Base-by-base conservation (phyloP, 2,797 vertebrate species). In the Onychomys torridus region DNA sequence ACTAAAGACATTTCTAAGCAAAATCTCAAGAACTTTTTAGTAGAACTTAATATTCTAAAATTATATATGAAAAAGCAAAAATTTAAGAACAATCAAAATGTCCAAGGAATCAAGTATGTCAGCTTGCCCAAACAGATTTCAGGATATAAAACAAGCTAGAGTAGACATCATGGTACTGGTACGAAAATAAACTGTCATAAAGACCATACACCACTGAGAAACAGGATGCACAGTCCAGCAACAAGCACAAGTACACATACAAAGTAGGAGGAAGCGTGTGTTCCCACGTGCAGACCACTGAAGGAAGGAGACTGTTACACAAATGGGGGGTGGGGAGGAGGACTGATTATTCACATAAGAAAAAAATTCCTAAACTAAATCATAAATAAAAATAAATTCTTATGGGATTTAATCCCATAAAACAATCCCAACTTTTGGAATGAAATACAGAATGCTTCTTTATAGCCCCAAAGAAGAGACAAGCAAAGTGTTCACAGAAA, bases 31-130 rank as follows among this genome's bases (percentile, higher is more conserved):
- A 59, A 75, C 37, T 81, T 27, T 86, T 87, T 81, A 27, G 12
- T 77, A 63, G 57, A 87, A 55, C 29, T 23, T 61, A 69, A 55
- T 16, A 87, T 87, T 63, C 65, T 88, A 55, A 93, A 86, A 78
- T 94, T 90, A n/a, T 55, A 90, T n/a, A 69, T 69, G 5, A 76
- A 52, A 94, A 92, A 90, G 32, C n/a, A 43, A 89, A 91, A 89
- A 37, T 12, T 19, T 3, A 75, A 71, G 29, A 86, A 57, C 37
- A 63, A 63, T 46, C 57, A 82, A 91, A 91, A 87, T 49, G 37
- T 8, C 63, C 55, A 96, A 71, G n/a, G 23, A 83, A n/a, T 89
- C 73, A 57, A 88, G 67, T 55, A 29, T 57, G 3, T 81, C 65
- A 94, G 89, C 12, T 59, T 94, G 32, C 12, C 84, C 78, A 90